Percentiles rank a stretch among this genome's conserved stretches.
Conservation (phyloP, 2,113 vertebrate species). For the Myxocyprinus asiaticus region DNA sequence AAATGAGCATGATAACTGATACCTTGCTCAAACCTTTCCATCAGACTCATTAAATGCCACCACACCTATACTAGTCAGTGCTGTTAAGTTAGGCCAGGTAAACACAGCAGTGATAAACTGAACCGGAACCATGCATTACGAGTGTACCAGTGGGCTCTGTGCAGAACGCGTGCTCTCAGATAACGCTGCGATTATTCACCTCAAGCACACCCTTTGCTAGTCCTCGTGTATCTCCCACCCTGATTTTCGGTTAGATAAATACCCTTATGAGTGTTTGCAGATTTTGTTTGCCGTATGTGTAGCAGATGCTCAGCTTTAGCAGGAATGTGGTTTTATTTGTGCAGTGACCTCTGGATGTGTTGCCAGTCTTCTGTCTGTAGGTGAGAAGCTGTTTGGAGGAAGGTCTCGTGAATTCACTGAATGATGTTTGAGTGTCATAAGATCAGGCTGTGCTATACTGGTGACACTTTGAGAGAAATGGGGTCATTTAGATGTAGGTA, state of each 20-base stretch:
- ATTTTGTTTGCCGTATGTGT: slow-evolving; percentile 38
- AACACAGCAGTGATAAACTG: not conserved
- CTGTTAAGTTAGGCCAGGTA: not conserved
- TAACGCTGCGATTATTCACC: slow-evolving; percentile 47
- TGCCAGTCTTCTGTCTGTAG: too few relatives aligned
- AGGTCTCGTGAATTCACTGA: too few relatives aligned
- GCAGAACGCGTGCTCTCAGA: slow-evolving; percentile 52
- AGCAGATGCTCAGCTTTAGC: slow-evolving; percentile 57
- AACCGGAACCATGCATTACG: not conserved
- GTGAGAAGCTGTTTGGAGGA: too few relatives aligned
- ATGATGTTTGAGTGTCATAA: too few relatives aligned
- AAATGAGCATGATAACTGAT: too few relatives aligned
- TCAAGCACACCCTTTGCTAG: slow-evolving; percentile 12
- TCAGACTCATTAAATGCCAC: too few relatives aligned
- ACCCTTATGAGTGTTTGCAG: slow-evolving; percentile 21
- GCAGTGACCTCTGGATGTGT: not conserved
- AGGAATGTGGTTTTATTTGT: slow-evolving; percentile 8
- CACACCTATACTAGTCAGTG: too few relatives aligned
- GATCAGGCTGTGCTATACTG: too few relatives aligned
- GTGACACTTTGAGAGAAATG: too few relatives aligned
- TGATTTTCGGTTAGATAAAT: slow-evolving; percentile 78
- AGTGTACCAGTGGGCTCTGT: slow-evolving; percentile 29
- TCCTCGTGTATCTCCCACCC: slow-evolving; percentile 57
- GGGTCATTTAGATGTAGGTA: too few relatives aligned
- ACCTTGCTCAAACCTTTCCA: too few relatives aligned